Evolutionary conservation across 2,113 vertebrate species (phyloP).

Genomic region (Heterotilapia buettikoferi): DNA sequence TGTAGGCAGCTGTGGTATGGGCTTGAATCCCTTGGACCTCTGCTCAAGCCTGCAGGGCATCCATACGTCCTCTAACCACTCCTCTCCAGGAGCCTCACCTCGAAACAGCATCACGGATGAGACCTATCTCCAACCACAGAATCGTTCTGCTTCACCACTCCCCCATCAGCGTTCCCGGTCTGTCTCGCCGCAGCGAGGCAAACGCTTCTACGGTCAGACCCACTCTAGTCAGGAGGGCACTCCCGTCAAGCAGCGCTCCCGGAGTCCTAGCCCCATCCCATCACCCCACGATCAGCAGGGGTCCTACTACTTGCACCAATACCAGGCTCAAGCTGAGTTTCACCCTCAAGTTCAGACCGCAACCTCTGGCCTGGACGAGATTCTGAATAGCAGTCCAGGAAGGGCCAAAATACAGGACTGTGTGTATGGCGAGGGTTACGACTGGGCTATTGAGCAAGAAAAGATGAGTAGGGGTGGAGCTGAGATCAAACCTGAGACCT

Average conservation of each 20-base stretch:
- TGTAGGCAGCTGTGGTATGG: slow-evolving; percentile 45
- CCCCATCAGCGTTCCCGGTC: slow-evolving; percentile 85
- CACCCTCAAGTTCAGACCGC: slow-evolving; percentile 24
- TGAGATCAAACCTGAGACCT: slow-evolving; percentile 66
- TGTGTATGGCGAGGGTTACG: slow-evolving; percentile 41
- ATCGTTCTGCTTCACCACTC: slow-evolving; percentile 1
- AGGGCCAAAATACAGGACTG: slow-evolving; percentile 70
- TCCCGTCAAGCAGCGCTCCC: slow-evolving; percentile 76
- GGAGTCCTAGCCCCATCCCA: slow-evolving; percentile 88
- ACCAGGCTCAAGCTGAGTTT: slow-evolving; percentile 56
- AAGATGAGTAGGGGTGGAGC: not conserved
- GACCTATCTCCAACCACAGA: slow-evolving; percentile 78
- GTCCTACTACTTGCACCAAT: slow-evolving; percentile 48
- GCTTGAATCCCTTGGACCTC: slow-evolving; percentile 80
- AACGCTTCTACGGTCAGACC: slow-evolving; percentile 80
- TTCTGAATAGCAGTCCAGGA: slow-evolving; percentile 70
- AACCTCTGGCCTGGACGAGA: slow-evolving; percentile 74
- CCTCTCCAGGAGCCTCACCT: slow-evolving; percentile 92
- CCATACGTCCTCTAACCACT: slow-evolving; percentile 87
- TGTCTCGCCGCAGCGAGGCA: slow-evolving; percentile 83
- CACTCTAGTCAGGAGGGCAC: slow-evolving; percentile 69
- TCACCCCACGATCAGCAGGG: slow-evolving; percentile 62
- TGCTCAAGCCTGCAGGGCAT: slow-evolving; percentile 88
- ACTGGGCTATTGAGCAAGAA: slow-evolving; percentile 33
- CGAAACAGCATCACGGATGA: slow-evolving; percentile 86